Percentiles rank a stretch among this genome's conserved stretches.
Conservation (phyloP, 1,140 invertebrate species). For the Heliconius congener region DNA sequence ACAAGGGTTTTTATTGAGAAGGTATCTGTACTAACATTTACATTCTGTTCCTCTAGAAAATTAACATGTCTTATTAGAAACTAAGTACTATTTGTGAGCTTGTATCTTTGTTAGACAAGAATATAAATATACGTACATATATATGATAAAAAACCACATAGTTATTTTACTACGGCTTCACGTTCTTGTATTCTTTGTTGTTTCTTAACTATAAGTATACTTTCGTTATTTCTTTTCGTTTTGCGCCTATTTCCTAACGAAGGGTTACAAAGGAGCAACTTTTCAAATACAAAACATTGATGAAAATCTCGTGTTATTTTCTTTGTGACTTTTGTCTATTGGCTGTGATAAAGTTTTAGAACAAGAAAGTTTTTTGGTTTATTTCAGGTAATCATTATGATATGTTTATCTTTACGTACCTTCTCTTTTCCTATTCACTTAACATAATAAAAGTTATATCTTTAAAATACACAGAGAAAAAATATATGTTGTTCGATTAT, state of each 20-base stretch:
- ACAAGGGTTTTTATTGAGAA: too few relatives aligned
- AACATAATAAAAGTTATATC: too few relatives aligned
- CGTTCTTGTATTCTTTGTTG: neutral
- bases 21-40: too few relatives aligned
- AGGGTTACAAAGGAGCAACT: conserved; percentile 26
- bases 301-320: conserved; percentile 22
- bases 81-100: too few relatives aligned
- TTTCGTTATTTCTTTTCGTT: conserved; percentile 2
- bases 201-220: neutral
- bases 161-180: neutral
- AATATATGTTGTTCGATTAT: too few relatives aligned
- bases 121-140: too few relatives aligned
- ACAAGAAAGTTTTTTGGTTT: neutral
- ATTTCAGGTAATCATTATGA: neutral
- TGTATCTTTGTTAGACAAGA: neutral
- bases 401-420: neutral
- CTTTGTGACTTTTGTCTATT: conserved; percentile 5
- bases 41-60: too few relatives aligned
- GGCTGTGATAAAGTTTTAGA: neutral
- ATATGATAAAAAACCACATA: too few relatives aligned
- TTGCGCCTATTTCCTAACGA: neutral
- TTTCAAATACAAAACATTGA: conserved; percentile 24
- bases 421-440: too few relatives aligned
- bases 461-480: too few relatives aligned
- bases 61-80: too few relatives aligned